A percentile compares a stretch with the other conserved stretches of the same genome.
These are phyloP conservation scores for Halesus radiatus DNA, from an alignment of 1,140 invertebrate species.

Conservation along the genomic window DNA sequence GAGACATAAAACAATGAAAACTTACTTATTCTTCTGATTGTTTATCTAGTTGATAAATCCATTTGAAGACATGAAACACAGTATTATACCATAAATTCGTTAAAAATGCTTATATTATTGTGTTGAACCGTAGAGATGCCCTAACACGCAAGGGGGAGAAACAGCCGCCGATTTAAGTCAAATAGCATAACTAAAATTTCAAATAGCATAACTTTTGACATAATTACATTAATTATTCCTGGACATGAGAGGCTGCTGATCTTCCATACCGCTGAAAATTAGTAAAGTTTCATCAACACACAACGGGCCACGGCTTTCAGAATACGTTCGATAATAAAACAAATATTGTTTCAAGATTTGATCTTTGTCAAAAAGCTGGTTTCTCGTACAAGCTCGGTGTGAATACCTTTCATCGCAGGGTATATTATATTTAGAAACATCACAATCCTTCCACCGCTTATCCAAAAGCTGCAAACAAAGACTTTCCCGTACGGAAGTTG, in stretches of 20 bases:
- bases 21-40: neutral
- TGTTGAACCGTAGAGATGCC: no score
- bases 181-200: no score
- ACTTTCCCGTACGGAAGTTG: conserved; percentile 19
- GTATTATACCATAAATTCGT: neutral
- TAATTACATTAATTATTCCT: no score
- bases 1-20: neutral
- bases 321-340: neutral
- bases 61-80: neutral
- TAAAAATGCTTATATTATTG: no score
- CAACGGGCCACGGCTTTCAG: neutral
- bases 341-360: neutral
- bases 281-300: neutral
- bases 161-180: no score
- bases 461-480: conserved; percentile 18
- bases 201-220: no score
- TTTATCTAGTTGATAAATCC: neutral
- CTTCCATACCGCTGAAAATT: no score
- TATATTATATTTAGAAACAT: neutral
- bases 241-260: no score
- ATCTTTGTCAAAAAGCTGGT: neutral
- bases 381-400: neutral
- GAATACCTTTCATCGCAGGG: neutral
- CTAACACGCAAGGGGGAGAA: no score
- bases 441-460: neutral